These are phyloP conservation scores for Heteronetta atricapilla DNA, from an alignment of 2,113 vertebrate genomes.

Conservation along the genomic window DNA sequence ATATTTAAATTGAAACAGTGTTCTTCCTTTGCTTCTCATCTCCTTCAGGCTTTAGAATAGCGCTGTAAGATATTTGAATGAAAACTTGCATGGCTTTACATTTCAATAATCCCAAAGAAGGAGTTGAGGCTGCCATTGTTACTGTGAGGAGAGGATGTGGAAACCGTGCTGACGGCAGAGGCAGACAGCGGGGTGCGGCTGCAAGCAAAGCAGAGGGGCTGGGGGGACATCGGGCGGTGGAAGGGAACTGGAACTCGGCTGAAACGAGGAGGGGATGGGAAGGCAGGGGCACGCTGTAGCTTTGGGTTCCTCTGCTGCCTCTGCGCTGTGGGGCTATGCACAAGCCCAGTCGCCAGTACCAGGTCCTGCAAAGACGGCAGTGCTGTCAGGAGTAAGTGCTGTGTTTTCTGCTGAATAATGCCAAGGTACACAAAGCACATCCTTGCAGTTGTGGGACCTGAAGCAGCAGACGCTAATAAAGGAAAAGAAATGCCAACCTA, in stretches of 20 bases:
- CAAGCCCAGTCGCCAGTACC: not conserved
- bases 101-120: not conserved
- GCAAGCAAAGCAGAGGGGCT: not conserved
- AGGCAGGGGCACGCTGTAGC: not conserved
- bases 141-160: not conserved
- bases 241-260: not conserved
- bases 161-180: accelerated
- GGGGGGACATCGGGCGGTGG: not conserved
- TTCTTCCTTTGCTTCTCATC: not conserved
- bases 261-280: not conserved
- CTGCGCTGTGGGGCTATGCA: not conserved
- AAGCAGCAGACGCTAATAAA: not conserved
- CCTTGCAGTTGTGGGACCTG: not conserved
- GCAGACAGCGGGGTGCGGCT: not conserved
- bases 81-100: not conserved
- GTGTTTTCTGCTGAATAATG: not conserved
- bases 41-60: not conserved
- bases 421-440: not conserved
- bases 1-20: not conserved
- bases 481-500: not conserved
- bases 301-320: not conserved
- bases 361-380: not conserved
- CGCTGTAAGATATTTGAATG: not conserved
- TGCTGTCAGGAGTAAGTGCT: not conserved
- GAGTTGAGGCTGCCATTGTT: not conserved